phyloP scores from a whole-genome alignment of 2,113 vertebrate genomes.

The Hippocampus comes region DNA sequence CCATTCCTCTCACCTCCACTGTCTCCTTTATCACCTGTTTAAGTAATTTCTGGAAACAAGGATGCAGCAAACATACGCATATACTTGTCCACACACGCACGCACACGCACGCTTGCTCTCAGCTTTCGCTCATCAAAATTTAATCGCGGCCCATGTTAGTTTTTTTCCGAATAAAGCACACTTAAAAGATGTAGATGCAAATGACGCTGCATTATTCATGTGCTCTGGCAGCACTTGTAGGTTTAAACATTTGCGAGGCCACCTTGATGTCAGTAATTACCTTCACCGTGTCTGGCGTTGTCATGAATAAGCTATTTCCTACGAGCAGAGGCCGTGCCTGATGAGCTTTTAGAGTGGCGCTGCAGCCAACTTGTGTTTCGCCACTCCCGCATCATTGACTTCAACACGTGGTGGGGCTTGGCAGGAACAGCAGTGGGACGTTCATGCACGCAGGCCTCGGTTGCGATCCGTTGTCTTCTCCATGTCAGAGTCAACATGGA shows the following conservation, averaged over 20 bases:
- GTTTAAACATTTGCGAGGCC: constrained; percentile 99
- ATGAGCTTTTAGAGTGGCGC: constrained; percentile 99
- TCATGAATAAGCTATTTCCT: constrained; percentile 99
- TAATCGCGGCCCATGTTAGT: constrained; percentile 82
- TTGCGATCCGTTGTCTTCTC: constrained; percentile 38
- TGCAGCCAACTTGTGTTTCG: constrained; percentile 94
- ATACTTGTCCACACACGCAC: background rate
- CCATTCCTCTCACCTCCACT: constrained; percentile 45
- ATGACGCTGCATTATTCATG: constrained; percentile 99
- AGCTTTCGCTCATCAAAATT: constrained; percentile 99
- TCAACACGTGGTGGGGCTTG: constrained; percentile 79
- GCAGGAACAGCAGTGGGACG: constrained; percentile 77
- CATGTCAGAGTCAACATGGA: constrained; percentile 24
- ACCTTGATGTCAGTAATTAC: constrained; percentile 99
- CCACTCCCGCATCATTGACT: constrained; percentile 91
- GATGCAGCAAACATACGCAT: constrained; percentile 54
- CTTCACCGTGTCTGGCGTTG: constrained; percentile 86
- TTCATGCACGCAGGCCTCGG: constrained; percentile 68
- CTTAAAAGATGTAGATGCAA: constrained; percentile 99
- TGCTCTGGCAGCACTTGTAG: constrained; percentile 92
- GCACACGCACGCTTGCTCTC: constrained; percentile 63
- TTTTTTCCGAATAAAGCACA: constrained; percentile 96
- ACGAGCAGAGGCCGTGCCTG: constrained; percentile 90
- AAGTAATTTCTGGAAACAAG: constrained; percentile 93
- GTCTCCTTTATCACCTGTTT: constrained; percentile 83